Percentiles rank a stretch among this genome's conserved stretches.
phyloP scores from a whole-genome alignment of 2,888 invertebrate genomes.

The Carcina quercana region DNA sequence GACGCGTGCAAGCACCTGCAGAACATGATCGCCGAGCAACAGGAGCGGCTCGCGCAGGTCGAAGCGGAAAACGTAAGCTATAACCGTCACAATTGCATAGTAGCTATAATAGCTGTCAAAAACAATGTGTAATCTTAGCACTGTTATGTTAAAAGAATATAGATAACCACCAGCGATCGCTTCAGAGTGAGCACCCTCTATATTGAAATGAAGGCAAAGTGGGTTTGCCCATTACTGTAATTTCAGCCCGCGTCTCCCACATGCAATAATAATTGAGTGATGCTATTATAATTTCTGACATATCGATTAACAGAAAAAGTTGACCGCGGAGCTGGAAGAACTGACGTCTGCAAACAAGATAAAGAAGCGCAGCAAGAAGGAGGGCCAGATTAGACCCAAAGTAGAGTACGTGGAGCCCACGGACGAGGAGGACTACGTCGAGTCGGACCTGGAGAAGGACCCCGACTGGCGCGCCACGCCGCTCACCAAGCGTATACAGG shows the following conservation, averaged over 20 bases:
- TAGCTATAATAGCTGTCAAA: too few relatives aligned
- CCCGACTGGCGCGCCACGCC: conserved; percentile 84
- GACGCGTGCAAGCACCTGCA: conserved; percentile 57
- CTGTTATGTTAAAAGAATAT: too few relatives aligned
- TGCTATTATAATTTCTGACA: too few relatives aligned
- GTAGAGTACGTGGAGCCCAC: conserved; percentile 42
- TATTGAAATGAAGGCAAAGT: too few relatives aligned
- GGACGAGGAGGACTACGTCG: conserved; percentile 51
- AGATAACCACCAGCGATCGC: too few relatives aligned
- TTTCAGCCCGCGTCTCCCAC: too few relatives aligned
- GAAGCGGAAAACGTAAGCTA: conserved; percentile 64
- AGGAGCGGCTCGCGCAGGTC: conserved; percentile 46
- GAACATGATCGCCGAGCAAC: conserved; percentile 54
- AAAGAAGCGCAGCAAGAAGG: conserved; percentile 37
- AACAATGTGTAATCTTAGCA: too few relatives aligned
- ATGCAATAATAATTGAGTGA: too few relatives aligned
- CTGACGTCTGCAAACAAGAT: conserved; percentile 31
- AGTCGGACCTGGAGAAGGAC: conserved; percentile 59
- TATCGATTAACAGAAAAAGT: conserved; percentile 55
- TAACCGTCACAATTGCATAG: too few relatives aligned
- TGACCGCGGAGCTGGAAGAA: conserved; percentile 51
- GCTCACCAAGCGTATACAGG: conserved; percentile 68
- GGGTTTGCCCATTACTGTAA: too few relatives aligned
- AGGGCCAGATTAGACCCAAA: conserved; percentile 28
- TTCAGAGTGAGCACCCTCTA: too few relatives aligned